phyloP scores from a whole-genome alignment of 2,113 vertebrate genomes.

The pig (Sus scrofa) region T2T-Sscrofa CM000830.6:117833001-117833500 shows the following conservation, averaged over 20 bases:
- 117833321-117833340: neutral
- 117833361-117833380: neutral
- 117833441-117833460: neutral
- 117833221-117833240: conserved; percentile 68
- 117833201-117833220: conserved; percentile 74
- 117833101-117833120: neutral
- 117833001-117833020: neutral
- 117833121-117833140: neutral
- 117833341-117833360: neutral
- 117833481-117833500: neutral
- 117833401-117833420: neutral
- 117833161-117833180: conserved; percentile 67
- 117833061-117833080: conserved; percentile 29
- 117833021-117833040: neutral
- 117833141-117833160: conserved; percentile 76
- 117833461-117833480: neutral
- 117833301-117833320: neutral
- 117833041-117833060: neutral
- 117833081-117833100: conserved; percentile 71
- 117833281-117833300: conserved; percentile 38
- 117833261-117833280: conserved; percentile 63
- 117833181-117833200: conserved; percentile 79
- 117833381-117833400: neutral
- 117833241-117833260: conserved; percentile 76
- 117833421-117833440: neutral